Base-by-base conservation (phyloP, 2,888 invertebrate species). In the Drosophila planitibia region DNA sequence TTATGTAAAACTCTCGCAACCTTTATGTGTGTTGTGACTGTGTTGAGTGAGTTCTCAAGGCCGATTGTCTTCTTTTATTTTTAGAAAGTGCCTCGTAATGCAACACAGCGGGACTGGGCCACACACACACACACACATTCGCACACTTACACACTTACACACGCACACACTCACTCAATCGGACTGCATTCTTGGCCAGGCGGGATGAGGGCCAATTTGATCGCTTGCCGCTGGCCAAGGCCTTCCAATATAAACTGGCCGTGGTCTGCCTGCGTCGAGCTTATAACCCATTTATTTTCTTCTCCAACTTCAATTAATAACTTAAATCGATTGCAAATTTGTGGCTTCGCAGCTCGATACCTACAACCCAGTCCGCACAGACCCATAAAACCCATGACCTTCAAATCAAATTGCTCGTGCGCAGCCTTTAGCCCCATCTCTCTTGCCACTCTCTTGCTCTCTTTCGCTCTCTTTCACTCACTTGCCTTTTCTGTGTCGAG, bases 1-100 rank as follows among this genome's bases (percentile, higher is more conserved):
- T 86, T 87, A 86, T 88, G 88, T 90, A 86, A 86, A 79, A 65
- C 70, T 58, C 62, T 84, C 64, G 84, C 75, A 82, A 73, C 75
- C 78, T 77, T 68, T 51, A 6, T 35, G 12, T 47, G 47, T 47
- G 47, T 2, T 55, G 69, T 61, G 54, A 52, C 25, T 51, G 60
- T 19, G 25, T 16, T 55, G 25, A 37, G 30, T 62, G 39, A 25
- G 70, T 69, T 79, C 81, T 79, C 90, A 86, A 90, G 85, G 85
- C 70, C 88, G 32, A 25, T 72, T 62, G 70, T 69, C 85, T 74
- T 65, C 69, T 66, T 72, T 79, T 81, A n/a, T 58, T 58, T 81
- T 84, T 84, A 77, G 83, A 84, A 84, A 84, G 83, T 87, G 74
- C 61, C 51, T 59, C 65, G 70, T 51, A 76, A 69, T 59, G 67